A percentile compares a stretch with the other conserved stretches of the same genome.
Evolutionary conservation across 2,888 invertebrate species (phyloP).

Genomic region (Baronia brevicornis): DNA sequence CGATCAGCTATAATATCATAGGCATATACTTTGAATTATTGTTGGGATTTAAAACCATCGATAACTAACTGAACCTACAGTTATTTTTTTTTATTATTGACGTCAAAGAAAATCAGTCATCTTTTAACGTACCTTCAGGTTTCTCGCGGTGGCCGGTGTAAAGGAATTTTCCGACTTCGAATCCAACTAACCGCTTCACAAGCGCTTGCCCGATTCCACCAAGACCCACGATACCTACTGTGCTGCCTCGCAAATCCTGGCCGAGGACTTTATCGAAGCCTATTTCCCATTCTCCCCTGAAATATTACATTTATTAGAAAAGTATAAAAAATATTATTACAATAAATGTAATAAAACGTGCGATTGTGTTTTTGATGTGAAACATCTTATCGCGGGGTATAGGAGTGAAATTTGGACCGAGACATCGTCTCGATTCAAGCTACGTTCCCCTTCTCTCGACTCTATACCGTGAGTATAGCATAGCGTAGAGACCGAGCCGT

Average conservation of each 20-base stretch:
- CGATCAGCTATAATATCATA: too few relatives aligned
- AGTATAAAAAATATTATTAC: too few relatives aligned
- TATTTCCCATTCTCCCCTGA: slow-evolving; percentile 80
- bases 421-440: too few relatives aligned
- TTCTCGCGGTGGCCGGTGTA: slow-evolving; percentile 84
- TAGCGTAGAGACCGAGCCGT: too few relatives aligned
- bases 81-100: not conserved
- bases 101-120: slow-evolving; percentile 5
- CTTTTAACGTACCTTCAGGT: slow-evolving; percentile 67
- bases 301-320: slow-evolving; percentile 14
- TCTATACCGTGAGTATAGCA: too few relatives aligned
- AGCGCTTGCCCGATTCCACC: slow-evolving; percentile 90
- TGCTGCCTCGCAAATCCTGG: slow-evolving; percentile 84
- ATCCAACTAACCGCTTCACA: slow-evolving; percentile 83
- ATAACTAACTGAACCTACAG: not conserved
- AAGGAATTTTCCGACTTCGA: slow-evolving; percentile 82
- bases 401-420: too few relatives aligned
- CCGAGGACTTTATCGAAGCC: slow-evolving; percentile 87
- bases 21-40: too few relatives aligned
- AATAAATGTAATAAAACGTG: too few relatives aligned
- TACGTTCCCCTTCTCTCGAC: too few relatives aligned
- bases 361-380: too few relatives aligned
- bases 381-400: too few relatives aligned
- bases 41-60: too few relatives aligned
- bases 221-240: slow-evolving; percentile 89